Percentiles rank a stretch among this genome's conserved stretches.
These are phyloP conservation scores for Lindbergichthys nudifrons DNA, from an alignment of 2,797 vertebrate species.

Conservation along the genomic window DNA sequence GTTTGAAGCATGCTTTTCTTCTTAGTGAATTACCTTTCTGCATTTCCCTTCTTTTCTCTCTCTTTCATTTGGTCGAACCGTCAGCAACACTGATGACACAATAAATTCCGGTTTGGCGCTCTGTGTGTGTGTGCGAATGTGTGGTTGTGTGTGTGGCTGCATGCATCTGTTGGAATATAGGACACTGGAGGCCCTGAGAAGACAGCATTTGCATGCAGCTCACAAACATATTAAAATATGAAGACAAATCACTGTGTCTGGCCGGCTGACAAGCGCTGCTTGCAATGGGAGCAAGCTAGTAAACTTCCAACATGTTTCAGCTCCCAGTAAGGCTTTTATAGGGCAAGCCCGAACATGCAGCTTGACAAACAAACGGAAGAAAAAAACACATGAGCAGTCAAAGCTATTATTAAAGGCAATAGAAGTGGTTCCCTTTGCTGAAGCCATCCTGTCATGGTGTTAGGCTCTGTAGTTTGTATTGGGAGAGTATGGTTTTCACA, in stretches of 20 bases:
- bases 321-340: slow-evolving; percentile 65
- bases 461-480: slow-evolving; percentile 52
- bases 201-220: slow-evolving; percentile 78
- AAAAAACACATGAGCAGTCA: slow-evolving; percentile 55
- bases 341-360: slow-evolving; percentile 76
- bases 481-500: slow-evolving; percentile 59
- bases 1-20: slow-evolving; percentile 74
- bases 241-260: slow-evolving; percentile 82
- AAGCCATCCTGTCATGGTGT: slow-evolving; percentile 62
- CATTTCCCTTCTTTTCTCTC: slow-evolving; percentile 56
- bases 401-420: slow-evolving; percentile 79
- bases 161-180: slow-evolving; percentile 64
- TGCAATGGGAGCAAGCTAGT: slow-evolving; percentile 62
- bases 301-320: slow-evolving; percentile 70
- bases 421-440: slow-evolving; percentile 70
- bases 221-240: slow-evolving; percentile 84
- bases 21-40: slow-evolving; percentile 74
- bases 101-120: slow-evolving; percentile 64
- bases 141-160: slow-evolving; percentile 31
- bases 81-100: slow-evolving; percentile 76
- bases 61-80: slow-evolving; percentile 72
- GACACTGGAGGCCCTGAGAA: slow-evolving; percentile 64
- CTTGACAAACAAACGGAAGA: slow-evolving; percentile 76
- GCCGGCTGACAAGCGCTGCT: slow-evolving; percentile 73
- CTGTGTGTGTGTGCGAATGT: slow-evolving; percentile 11